Evolutionary conservation across 2,797 vertebrate species (phyloP).

Genomic region (Lateolabrax maculatus): DNA sequence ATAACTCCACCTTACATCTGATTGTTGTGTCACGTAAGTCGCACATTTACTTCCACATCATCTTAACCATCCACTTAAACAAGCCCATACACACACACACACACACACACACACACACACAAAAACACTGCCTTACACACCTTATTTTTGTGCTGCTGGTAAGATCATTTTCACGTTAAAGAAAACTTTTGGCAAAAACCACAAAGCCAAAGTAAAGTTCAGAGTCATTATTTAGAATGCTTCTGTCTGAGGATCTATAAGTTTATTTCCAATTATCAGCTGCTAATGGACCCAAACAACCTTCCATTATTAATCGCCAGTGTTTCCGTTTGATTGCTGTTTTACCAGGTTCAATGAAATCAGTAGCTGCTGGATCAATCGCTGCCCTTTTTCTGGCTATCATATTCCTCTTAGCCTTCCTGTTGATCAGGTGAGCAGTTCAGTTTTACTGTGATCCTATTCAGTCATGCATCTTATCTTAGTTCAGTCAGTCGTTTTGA

Average conservation of each 20-base stretch:
- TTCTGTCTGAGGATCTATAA: not conserved
- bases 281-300: not conserved
- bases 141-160: not conserved
- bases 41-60: not conserved
- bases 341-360: constrained; percentile 35
- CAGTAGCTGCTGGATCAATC: constrained; percentile 18
- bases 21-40: constrained; percentile 11
- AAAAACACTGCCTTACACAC: not conserved
- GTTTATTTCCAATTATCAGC: not conserved
- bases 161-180: no score
- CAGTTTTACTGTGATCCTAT: not conserved
- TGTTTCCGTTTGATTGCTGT: not conserved
- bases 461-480: not conserved
- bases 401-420: constrained; percentile 20
- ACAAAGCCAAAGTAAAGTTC: not conserved
- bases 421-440: constrained; percentile 34
- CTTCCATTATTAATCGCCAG: not conserved
- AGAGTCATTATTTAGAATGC: not conserved
- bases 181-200: no score
- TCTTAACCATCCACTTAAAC: not conserved
- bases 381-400: constrained; percentile 8
- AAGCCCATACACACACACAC: not conserved
- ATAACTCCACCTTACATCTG: not conserved
- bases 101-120: no score
- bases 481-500: not conserved